phyloP scores from a whole-genome alignment of 92 coral and sea anemone genomes.

The Palythoa grandiflora region DNA sequence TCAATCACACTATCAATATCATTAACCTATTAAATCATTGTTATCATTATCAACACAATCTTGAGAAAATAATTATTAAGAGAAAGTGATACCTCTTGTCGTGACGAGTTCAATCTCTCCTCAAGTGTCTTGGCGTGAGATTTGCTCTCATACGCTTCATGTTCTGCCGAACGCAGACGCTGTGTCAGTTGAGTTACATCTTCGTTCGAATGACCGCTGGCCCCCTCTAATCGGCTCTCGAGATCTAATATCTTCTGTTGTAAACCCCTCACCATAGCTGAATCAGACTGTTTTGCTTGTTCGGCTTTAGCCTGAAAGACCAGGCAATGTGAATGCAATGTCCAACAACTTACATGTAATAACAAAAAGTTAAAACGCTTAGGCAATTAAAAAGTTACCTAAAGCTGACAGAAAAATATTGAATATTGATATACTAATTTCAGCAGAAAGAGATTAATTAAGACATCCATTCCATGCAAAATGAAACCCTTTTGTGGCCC shows the following conservation, averaged over 20 bases:
- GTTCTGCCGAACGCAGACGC: slow-evolving; percentile 69
- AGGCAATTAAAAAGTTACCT: too few species aligned
- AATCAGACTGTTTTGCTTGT: slow-evolving; percentile 64
- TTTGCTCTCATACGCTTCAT: slow-evolving; percentile 64
- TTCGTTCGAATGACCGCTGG: slow-evolving; percentile 62
- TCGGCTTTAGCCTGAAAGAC: slow-evolving; percentile 55
- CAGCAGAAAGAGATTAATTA: too few species aligned
- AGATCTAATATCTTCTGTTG: slow-evolving; percentile 71
- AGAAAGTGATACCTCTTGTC: slow-evolving; percentile 72
- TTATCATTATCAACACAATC: not conserved
- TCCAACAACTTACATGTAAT: too few species aligned
- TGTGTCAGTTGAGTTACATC: slow-evolving; percentile 55
- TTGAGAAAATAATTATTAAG: not conserved
- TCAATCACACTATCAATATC: too few species aligned
- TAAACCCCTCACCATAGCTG: slow-evolving; percentile 66
- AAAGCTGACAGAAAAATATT: too few species aligned
- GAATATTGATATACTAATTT: too few species aligned
- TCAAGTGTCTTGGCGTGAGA: slow-evolving; percentile 72
- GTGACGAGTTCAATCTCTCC: slow-evolving; percentile 62
- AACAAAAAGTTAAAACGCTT: too few species aligned
- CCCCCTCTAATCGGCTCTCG: slow-evolving; percentile 68
- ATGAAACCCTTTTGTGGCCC: too few species aligned
- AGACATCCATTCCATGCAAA: too few species aligned
- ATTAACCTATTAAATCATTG: too few species aligned
- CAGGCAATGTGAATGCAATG: not conserved